Conservation (phyloP, 1,140 invertebrate species). For the Halyomorpha halys region DNA sequence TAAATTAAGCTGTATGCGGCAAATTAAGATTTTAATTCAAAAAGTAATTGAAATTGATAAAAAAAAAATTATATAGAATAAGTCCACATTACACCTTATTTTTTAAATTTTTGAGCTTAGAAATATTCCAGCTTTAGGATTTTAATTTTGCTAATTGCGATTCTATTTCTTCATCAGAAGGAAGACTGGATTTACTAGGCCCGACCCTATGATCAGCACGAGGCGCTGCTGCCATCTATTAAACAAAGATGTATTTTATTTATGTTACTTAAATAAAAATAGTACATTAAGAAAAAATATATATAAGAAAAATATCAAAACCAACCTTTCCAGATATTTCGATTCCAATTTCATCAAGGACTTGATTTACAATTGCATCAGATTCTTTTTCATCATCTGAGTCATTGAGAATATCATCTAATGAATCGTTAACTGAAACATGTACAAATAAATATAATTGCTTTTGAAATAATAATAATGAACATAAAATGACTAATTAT, state of each 20-base stretch:
- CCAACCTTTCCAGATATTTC: slow-evolving; percentile 81
- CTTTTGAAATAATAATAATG: too few species aligned
- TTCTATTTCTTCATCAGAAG: slow-evolving; percentile 64
- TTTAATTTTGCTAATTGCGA: slow-evolving; percentile 63
- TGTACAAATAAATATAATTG: slow-evolving; percentile 28
- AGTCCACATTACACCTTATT: too few species aligned
- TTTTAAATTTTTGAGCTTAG: too few species aligned
- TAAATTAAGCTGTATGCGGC: too few species aligned
- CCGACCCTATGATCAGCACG: slow-evolving; percentile 49
- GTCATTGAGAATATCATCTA: slow-evolving; percentile 80
- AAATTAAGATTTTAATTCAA: too few species aligned
- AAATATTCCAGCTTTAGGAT: slow-evolving; percentile 33
- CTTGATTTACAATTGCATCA: slow-evolving; percentile 73
- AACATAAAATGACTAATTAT: too few species aligned
- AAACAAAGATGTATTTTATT: background rate
- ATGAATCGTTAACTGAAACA: slow-evolving; percentile 71
- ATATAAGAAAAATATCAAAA: too few species aligned
- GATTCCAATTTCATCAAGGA: slow-evolving; percentile 92
- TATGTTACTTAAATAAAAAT: background rate
- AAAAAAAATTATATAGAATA: too few species aligned
- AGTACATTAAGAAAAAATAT: background rate
- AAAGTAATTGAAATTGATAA: too few species aligned
- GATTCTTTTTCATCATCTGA: slow-evolving; percentile 84
- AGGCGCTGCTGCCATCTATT: slow-evolving; percentile 33
- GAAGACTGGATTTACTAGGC: slow-evolving; percentile 37